A percentile compares a stretch with the other conserved stretches of the same genome.
These are phyloP conservation scores for Emydocephalus ijimae DNA, from an alignment of 2,113 vertebrate species.

Conservation along the genomic window DNA sequence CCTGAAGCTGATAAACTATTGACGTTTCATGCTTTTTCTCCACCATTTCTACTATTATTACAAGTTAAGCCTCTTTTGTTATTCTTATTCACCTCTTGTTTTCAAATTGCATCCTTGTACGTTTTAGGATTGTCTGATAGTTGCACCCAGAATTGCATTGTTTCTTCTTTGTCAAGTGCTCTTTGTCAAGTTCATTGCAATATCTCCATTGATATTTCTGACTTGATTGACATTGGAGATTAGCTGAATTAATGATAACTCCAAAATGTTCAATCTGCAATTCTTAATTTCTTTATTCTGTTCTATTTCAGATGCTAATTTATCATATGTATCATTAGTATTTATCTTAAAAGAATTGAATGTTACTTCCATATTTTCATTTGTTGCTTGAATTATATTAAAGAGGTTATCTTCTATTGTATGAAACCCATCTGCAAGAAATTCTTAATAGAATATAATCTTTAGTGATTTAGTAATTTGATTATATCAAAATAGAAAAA, in stretches of 20 bases:
- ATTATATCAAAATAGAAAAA: background rate
- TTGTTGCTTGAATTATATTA: background rate
- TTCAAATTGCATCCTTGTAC: background rate
- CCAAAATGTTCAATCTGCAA: background rate
- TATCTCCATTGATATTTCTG: background rate
- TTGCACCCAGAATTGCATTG: background rate
- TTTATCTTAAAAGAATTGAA: background rate
- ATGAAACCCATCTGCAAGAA: background rate
- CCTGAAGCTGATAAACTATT: background rate
- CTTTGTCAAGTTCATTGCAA: background rate
- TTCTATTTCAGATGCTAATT: background rate
- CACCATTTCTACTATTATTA: background rate
- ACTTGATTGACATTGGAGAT: background rate
- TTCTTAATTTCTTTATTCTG: background rate
- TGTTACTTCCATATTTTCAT: background rate
- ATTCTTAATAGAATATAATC: background rate
- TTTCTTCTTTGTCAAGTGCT: background rate
- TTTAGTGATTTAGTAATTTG: background rate
- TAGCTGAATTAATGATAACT: background rate
- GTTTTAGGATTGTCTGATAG: background rate
- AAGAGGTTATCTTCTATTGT: background rate
- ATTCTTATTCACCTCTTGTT: background rate
- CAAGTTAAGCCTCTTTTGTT: background rate
- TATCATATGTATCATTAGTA: background rate
- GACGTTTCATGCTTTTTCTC: background rate